Evolutionary conservation across 2,888 invertebrate species (phyloP).

Genomic region (Eristalis tenax): DNA sequence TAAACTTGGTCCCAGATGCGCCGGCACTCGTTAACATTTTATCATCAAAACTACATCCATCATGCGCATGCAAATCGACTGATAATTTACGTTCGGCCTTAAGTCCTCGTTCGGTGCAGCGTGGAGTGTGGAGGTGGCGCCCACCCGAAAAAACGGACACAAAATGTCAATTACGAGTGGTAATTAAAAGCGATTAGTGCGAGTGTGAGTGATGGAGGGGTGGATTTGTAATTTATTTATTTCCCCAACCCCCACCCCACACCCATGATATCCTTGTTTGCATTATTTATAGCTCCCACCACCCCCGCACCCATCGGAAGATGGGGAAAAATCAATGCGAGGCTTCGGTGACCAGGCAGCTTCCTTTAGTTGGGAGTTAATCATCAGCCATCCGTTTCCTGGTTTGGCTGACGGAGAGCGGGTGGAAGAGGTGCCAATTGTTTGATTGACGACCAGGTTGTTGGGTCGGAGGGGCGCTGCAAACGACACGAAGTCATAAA

Average conservation of each 20-base stretch:
- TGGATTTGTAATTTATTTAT: conserved; percentile 45
- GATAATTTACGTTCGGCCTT: conserved; percentile 50
- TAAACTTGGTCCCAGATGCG: background rate
- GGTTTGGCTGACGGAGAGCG: background rate
- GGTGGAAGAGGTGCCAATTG: background rate
- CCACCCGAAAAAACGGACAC: background rate
- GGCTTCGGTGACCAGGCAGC: conserved; percentile 25
- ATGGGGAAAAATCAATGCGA: conserved; percentile 42
- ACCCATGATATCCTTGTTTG: background rate
- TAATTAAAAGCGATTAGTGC: conserved; percentile 57
- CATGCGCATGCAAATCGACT: conserved; percentile 56
- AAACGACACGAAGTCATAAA: background rate
- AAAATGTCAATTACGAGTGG: conserved; percentile 13
- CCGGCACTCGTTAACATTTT: conserved; percentile 7
- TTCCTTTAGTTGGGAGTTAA: conserved; percentile 7
- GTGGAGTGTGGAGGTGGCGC: no score
- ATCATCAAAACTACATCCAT: conserved; percentile 49
- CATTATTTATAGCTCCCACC: conserved; percentile 16
- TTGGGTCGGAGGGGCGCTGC: no score
- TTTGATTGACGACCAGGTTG: background rate
- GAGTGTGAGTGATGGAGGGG: conserved; percentile 31
- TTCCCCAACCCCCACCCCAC: background rate
- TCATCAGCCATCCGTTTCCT: background rate
- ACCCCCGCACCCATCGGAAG: background rate
- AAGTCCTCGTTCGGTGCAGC: conserved; percentile 17